Evolutionary conservation across 2,113 vertebrate genomes (phyloP).

Genomic region (Tenebrosternarchus preto): DNA sequence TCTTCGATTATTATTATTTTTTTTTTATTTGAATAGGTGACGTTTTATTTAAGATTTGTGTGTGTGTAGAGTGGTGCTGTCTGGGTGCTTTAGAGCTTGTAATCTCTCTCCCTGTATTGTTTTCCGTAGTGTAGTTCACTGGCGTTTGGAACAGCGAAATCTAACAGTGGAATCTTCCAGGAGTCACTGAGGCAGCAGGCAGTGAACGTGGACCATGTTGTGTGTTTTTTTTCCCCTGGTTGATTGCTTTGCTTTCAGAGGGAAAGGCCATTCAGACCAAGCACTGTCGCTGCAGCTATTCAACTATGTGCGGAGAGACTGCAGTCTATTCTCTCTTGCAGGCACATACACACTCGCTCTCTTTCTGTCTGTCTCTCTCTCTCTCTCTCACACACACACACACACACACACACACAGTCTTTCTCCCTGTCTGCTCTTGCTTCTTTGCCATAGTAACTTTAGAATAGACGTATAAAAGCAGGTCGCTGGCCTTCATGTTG

Average conservation of each 20-base stretch:
- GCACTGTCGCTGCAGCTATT: constrained; percentile 58
- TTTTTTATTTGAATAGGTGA: not conserved
- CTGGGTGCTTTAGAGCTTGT: not conserved
- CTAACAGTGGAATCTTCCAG: constrained; percentile 55
- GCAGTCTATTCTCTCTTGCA: constrained; percentile 54
- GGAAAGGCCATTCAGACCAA: constrained; percentile 62
- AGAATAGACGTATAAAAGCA: constrained; percentile 55
- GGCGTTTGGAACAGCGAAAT: not conserved
- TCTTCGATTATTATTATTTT: no score
- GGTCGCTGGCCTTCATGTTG: constrained; percentile 17
- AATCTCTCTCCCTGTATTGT: not conserved
- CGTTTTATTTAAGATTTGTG: not conserved
- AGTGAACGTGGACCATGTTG: constrained; percentile 56
- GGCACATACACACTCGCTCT: not conserved
- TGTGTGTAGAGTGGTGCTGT: not conserved
- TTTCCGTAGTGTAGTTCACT: not conserved
- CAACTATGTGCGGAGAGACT: constrained; percentile 59
- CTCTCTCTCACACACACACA: not conserved
- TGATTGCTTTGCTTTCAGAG: constrained; percentile 60
- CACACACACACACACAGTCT: not conserved
- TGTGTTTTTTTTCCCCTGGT: constrained; percentile 37
- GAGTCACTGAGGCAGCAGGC: constrained; percentile 57
- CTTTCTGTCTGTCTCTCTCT: not conserved
- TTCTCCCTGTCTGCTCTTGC: constrained; percentile 22
- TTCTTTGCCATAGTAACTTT: constrained; percentile 70